Evolutionary conservation across 2,113 vertebrate species (phyloP).

Genomic region (Tamias sibiricus): DNA sequence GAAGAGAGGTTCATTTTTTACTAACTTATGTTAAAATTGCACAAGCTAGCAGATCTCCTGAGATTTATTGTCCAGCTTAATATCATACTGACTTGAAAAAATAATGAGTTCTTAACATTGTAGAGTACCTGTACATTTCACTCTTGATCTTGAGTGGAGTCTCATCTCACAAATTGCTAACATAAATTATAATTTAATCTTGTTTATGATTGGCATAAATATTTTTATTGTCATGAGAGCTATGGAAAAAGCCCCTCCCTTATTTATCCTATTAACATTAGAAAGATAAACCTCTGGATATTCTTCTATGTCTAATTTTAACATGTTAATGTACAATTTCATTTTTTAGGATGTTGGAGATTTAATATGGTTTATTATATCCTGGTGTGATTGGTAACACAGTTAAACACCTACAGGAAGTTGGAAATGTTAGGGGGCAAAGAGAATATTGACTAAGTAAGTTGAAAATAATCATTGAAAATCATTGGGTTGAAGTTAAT

Average conservation of each 20-base stretch:
- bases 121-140: slow-evolving; percentile 53
- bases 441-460: background rate
- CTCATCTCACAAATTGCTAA: slow-evolving; percentile 62
- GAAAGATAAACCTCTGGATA: background rate
- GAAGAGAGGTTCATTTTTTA: background rate
- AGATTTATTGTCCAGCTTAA: slow-evolving; percentile 56
- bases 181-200: slow-evolving; percentile 49
- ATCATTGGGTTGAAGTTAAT: background rate
- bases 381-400: background rate
- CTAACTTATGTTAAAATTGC: background rate
- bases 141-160: slow-evolving; percentile 69
- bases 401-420: background rate
- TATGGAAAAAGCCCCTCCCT: background rate
- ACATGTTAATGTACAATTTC: background rate
- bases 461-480: background rate
- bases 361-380: background rate
- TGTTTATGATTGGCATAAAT: slow-evolving; percentile 36
- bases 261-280: background rate
- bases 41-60: background rate
- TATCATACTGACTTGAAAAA: slow-evolving; percentile 61
- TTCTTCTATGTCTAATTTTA: background rate
- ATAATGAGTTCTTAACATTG: slow-evolving; percentile 32
- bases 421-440: background rate
- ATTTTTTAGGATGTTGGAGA: background rate
- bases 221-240: background rate